Percentiles rank a stretch among this genome's conserved stretches.
phyloP scores from a whole-genome alignment of 2,797 vertebrate genomes.

The Danionella dracula region DNA sequence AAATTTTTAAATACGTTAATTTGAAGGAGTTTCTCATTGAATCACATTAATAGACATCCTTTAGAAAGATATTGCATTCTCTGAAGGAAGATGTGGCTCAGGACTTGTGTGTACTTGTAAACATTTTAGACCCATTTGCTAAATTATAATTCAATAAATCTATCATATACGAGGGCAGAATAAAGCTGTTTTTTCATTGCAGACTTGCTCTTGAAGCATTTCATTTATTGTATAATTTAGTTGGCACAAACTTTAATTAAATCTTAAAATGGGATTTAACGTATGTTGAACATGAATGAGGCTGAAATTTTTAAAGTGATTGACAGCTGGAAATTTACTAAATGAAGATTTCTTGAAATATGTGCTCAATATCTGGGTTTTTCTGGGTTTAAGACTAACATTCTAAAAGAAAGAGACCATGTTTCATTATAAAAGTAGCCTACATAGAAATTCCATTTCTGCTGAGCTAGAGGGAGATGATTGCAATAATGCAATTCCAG shows the following conservation, averaged over 20 bases:
- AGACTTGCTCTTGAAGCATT: not conserved
- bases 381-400: not conserved
- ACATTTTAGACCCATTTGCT: not conserved
- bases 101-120: not conserved
- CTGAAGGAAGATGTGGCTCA: not conserved
- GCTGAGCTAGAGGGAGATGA: not conserved
- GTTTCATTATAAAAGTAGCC: not conserved
- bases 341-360: no score
- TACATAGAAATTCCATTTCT: not conserved
- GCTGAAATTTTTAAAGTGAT: no score
- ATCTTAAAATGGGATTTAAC: no score
- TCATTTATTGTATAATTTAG: no score
- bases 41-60: not conserved
- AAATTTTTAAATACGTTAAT: constrained; percentile 13
- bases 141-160: not conserved
- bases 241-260: no score
- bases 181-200: not conserved
- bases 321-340: no score
- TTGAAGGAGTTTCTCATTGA: not conserved
- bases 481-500: constrained; percentile 6
- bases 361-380: no score
- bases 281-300: no score
- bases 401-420: not conserved
- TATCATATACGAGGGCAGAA: not conserved
- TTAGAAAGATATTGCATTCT: not conserved